A percentile compares a stretch with the other conserved stretches of the same genome.
Conservation (phyloP, 2,113 vertebrate genomes). For the Pseudorectes ferrugineus region DNA sequence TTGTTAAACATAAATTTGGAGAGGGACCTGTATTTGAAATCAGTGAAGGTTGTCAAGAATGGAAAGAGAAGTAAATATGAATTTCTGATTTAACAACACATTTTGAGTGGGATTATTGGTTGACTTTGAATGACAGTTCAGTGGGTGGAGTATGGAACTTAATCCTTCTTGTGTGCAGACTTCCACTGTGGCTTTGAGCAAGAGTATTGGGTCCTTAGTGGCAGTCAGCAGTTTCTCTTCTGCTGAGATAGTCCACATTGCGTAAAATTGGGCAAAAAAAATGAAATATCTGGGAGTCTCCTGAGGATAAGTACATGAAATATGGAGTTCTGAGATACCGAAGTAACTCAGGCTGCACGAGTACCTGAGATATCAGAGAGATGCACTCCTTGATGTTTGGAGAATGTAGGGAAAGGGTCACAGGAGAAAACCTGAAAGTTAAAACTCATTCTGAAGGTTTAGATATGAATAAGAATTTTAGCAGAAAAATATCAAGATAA, state of each 20-base stretch:
- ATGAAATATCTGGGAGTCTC: not conserved
- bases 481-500: not conserved
- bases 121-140: not conserved
- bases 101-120: not conserved
- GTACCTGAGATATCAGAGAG: not conserved
- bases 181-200: not conserved
- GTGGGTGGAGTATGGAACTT: not conserved
- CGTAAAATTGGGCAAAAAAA: fast-evolving
- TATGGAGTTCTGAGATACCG: not conserved
- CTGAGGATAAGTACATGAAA: not conserved
- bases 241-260: not conserved
- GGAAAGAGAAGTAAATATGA: not conserved
- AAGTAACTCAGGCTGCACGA: not conserved
- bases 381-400: not conserved
- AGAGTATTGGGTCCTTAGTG: not conserved
- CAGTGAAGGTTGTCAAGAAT: not conserved
- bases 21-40: not conserved
- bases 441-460: slow-evolving; percentile 1
- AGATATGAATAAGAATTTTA: not conserved
- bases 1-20: not conserved
- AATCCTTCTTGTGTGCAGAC: not conserved
- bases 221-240: not conserved
- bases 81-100: not conserved
- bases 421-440: not conserved
- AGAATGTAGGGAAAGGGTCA: not conserved